Base-by-base conservation (phyloP, 2,113 vertebrate species). In the Notothenia rossii region DNA sequence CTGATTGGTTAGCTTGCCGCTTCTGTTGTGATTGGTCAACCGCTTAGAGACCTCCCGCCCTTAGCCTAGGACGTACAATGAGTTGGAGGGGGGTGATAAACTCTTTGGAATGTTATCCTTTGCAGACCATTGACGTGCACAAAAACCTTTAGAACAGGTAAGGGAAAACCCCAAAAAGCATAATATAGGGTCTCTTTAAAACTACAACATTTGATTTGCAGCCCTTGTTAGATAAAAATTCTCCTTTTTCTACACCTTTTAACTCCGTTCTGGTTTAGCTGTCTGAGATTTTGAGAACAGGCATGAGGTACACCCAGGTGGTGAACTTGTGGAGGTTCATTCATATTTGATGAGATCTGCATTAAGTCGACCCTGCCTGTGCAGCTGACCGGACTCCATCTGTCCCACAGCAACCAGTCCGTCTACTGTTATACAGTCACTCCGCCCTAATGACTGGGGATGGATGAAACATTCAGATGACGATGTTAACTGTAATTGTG, bases 271-370 rank as follows among this genome's bases (percentile, higher is more conserved):
- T 29, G n/a, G 10, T 43, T 70, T 10, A 10, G 22, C 40, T 68
- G 46, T 69, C 68, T 22, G 22, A 65, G 40, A 78, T 53, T 11
- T 10, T 12, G n/a, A 56, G 60, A 67, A 76, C 66, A 72, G 58
- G 40, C 66, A 72, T 54, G 40, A 63, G 54, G 77, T 53, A 22
- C 12, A 36, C 58, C 83, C 89, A 94, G 86, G 82, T 88, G 90
- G 86, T 79, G 79, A 85, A 81, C 72, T 85, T 69, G 22, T 20
- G 36, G 63, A 62, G 45, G 50, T 71, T 87, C 82, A 90, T 94
- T 86, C 82, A 92, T 94, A 88, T 92, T 94, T 92, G 82, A 94
- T 92, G 86, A 81, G 70, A 64, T 55, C 76, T 25, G 45, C 59
- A 25, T 58, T 84, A 66, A 83, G 67, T 60, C 15, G 2, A 70